Percentiles rank a stretch among this genome's conserved stretches.
Evolutionary conservation across 2,113 vertebrate species (phyloP).

Genomic region (Euleptes europaea): DNA sequence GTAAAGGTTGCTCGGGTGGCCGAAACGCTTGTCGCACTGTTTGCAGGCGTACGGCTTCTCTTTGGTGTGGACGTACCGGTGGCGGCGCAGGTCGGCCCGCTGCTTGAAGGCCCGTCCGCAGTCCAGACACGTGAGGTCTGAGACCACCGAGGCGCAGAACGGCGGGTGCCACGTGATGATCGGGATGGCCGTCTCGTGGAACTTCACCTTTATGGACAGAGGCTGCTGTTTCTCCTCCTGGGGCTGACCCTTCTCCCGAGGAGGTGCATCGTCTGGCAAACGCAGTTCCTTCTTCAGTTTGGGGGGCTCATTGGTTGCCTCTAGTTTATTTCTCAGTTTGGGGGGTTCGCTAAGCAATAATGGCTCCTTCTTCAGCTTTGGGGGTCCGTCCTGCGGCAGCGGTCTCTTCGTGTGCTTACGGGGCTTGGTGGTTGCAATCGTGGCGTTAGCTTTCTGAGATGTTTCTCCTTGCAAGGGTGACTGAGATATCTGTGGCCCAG

Average conservation of each 20-base stretch:
- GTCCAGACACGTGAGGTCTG: neutral
- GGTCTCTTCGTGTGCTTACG: neutral
- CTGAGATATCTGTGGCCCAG: neutral
- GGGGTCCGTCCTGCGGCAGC: neutral
- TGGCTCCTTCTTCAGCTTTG: neutral
- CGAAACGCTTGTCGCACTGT: neutral
- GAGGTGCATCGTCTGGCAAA: neutral
- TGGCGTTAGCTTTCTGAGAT: neutral
- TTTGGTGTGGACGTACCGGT: constrained; percentile 2
- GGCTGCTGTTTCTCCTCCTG: neutral
- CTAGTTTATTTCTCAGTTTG: neutral
- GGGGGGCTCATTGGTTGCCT: neutral
- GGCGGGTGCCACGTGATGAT: constrained; percentile 9
- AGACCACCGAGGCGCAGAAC: neutral
- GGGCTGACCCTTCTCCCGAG: neutral
- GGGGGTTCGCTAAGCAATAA: neutral
- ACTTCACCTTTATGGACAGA: neutral
- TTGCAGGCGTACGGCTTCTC: constrained; percentile 32
- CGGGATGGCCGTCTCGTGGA: neutral
- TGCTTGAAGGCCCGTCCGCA: constrained; percentile 24
- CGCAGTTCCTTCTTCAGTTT: neutral
- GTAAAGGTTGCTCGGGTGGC: neutral
- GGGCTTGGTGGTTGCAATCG: neutral
- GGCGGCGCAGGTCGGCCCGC: constrained; percentile 1
- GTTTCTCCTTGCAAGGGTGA: neutral